Evolutionary conservation across 2,888 invertebrate species (phyloP).

Genomic region (Phaonia tiefii): DNA sequence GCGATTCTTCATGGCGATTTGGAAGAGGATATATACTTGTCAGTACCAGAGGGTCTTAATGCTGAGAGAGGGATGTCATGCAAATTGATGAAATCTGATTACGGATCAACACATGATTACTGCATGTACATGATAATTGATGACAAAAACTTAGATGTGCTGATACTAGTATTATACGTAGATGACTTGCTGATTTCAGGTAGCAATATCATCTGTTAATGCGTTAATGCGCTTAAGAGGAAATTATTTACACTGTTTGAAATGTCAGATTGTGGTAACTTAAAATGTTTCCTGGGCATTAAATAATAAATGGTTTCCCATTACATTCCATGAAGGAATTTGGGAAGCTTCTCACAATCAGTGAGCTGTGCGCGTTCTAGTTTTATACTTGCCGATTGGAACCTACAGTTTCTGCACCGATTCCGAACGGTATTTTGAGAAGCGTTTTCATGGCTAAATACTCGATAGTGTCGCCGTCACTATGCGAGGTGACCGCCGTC

Average conservation of each 20-base stretch:
- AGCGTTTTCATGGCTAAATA: too few species aligned
- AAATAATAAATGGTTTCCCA: too few species aligned
- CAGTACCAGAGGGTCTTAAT: constrained; percentile 14
- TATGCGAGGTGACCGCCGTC: too few species aligned
- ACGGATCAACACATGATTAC: constrained; percentile 28
- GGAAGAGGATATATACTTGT: constrained; percentile 22
- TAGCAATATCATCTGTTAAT: not conserved
- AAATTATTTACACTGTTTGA: not conserved
- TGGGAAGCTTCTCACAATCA: too few species aligned
- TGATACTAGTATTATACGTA: not conserved
- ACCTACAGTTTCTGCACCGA: too few species aligned
- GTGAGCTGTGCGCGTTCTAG: too few species aligned
- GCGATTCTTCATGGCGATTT: constrained; percentile 41
- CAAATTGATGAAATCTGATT: constrained; percentile 10
- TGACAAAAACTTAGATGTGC: not conserved
- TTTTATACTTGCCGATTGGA: too few species aligned
- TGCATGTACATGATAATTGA: constrained; percentile 26
- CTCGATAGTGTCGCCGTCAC: too few species aligned
- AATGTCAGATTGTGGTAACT: constrained; percentile 30
- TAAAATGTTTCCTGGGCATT: too few species aligned
- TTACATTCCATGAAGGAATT: too few species aligned
- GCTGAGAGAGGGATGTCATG: not conserved
- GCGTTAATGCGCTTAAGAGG: not conserved
- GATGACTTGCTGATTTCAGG: constrained; percentile 20
- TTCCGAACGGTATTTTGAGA: too few species aligned